A percentile compares a stretch with the other conserved stretches of the same genome.
These are phyloP conservation scores for Fulica atra DNA, from an alignment of 2,113 vertebrate genomes.

Conservation along the genomic window DNA sequence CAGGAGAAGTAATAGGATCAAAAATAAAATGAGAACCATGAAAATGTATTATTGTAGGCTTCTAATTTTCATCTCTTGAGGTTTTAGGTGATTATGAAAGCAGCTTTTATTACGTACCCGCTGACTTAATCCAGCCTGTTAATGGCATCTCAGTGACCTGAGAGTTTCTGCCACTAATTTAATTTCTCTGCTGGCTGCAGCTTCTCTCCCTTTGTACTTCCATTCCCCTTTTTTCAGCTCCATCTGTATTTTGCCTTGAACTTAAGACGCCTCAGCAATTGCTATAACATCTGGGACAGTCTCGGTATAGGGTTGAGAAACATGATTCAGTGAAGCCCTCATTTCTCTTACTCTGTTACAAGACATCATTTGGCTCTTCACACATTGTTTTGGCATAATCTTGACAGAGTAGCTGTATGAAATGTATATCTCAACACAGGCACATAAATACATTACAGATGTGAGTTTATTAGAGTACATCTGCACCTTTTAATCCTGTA, in stretches of 20 bases:
- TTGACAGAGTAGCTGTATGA: slow-evolving; percentile 42
- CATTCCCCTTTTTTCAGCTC: background rate
- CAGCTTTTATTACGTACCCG: background rate
- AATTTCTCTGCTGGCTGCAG: background rate
- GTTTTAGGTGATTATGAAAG: slow-evolving; percentile 11
- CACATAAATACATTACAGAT: slow-evolving; percentile 52
- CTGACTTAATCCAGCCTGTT: background rate
- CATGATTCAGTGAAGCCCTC: background rate
- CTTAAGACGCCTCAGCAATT: background rate
- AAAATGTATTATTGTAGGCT: background rate
- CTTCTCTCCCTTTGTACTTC: background rate
- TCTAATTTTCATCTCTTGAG: background rate
- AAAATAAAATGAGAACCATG: background rate
- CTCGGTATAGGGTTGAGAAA: background rate
- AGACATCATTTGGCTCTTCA: slow-evolving; percentile 41
- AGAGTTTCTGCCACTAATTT: background rate
- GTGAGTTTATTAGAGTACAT: slow-evolving; percentile 41
- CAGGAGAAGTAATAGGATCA: background rate
- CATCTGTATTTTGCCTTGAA: background rate
- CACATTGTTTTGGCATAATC: slow-evolving; percentile 54
- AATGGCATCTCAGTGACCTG: background rate
- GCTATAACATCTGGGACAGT: background rate
- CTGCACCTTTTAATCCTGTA: slow-evolving; percentile 46
- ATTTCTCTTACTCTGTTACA: background rate
- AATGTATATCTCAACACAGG: background rate